Percentiles rank a stretch among this genome's conserved stretches.
phyloP scores from a whole-genome alignment of 2,797 vertebrate species.

The Mareca strepera region DNA sequence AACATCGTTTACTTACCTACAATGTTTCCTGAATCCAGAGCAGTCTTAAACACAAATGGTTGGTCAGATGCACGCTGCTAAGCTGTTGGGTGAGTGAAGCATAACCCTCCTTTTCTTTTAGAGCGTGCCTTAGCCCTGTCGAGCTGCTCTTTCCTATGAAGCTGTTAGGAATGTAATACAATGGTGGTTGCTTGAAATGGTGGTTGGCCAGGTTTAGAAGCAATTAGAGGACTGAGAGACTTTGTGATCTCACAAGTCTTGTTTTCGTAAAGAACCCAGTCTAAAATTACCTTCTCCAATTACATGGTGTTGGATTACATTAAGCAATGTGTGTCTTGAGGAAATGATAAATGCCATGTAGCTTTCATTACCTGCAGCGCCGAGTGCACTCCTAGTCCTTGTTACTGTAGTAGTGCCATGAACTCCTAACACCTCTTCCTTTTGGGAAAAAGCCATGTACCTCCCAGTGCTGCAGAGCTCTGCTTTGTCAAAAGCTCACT shows the following conservation, averaged over 20 bases:
- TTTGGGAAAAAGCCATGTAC: background rate
- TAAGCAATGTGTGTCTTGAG: background rate
- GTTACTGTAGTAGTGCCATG: background rate
- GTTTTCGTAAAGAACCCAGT: background rate
- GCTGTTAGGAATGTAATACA: background rate
- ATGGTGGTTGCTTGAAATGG: background rate
- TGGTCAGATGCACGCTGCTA: background rate
- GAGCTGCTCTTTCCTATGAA: background rate
- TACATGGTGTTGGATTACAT: background rate
- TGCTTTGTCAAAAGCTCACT: background rate
- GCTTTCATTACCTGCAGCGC: background rate
- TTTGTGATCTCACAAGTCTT: background rate
- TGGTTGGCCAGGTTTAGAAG: background rate
- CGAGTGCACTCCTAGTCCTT: background rate
- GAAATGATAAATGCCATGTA: background rate
- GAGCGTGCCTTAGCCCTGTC: background rate
- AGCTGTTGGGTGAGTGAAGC: background rate
- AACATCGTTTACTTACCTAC: background rate
- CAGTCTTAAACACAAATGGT: accelerated
- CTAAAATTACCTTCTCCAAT: background rate
- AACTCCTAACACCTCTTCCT: background rate
- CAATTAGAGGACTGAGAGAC: background rate
- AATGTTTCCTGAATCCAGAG: background rate
- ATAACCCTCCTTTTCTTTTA: background rate
- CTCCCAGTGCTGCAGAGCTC: background rate